These are phyloP conservation scores for Paratrypauchen microcephalus DNA, from an alignment of 2,797 vertebrate species.

Conservation along the genomic window DNA sequence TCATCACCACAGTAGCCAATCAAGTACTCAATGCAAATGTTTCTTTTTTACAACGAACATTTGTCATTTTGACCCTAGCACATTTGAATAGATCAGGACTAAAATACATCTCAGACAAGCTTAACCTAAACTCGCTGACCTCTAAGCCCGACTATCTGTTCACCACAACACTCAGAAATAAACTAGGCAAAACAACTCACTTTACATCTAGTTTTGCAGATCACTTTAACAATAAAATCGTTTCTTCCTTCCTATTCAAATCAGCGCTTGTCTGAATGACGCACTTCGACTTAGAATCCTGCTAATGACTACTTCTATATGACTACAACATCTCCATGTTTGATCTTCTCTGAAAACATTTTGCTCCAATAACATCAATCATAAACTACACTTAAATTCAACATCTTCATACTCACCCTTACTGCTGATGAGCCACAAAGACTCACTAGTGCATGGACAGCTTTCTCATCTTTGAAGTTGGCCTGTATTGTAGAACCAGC, in stretches of 20 bases:
- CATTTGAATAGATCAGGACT: background rate
- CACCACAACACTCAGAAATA: background rate
- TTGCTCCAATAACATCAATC: conserved; percentile 7
- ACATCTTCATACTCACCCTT: conserved; percentile 4
- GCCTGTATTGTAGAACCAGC: conserved; percentile 21
- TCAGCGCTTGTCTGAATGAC: background rate
- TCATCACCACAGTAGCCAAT: background rate
- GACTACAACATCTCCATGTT: background rate
- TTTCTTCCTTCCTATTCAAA: background rate
- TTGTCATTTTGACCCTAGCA: background rate
- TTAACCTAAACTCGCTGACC: too few relatives aligned
- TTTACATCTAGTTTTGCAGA: background rate
- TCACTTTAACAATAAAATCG: background rate
- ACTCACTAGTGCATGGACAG: conserved; percentile 5
- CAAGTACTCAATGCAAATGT: background rate
- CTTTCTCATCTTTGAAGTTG: conserved; percentile 34
- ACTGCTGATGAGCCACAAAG: conserved; percentile 3
- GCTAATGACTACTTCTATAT: background rate
- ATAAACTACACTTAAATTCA: background rate
- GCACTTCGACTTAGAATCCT: background rate
- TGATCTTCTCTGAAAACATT: background rate
- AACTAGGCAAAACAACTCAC: background rate
- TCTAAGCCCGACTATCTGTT: background rate
- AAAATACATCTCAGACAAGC: background rate
- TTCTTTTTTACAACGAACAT: background rate